Percentiles rank a stretch among this genome's conserved stretches.
These are phyloP conservation scores for Hippoglossus stenolepis DNA, from an alignment of 2,113 vertebrate species.

Conservation along the genomic window DNA sequence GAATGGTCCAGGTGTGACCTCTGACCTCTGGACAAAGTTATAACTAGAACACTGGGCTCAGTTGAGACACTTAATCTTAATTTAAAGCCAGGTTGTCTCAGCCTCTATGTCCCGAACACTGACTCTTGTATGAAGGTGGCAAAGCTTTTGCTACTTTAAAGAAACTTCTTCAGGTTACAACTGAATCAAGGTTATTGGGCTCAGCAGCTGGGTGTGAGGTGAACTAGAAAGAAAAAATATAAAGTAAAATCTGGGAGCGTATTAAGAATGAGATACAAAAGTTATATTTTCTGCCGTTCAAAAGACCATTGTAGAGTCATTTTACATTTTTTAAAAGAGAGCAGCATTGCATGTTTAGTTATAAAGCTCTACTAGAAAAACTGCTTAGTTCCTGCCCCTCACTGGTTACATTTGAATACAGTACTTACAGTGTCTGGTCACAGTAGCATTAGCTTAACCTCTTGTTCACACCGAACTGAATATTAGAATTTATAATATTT, in stretches of 20 bases:
- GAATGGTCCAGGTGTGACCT: constrained; percentile 77
- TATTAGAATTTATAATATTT: too few species aligned
- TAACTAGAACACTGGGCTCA: constrained; percentile 67
- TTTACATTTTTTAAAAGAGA: background rate
- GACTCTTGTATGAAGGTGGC: constrained; percentile 52
- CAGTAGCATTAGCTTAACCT: background rate
- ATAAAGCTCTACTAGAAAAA: background rate
- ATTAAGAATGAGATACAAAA: too few species aligned
- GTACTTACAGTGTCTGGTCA: background rate
- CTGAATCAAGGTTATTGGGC: constrained; percentile 48
- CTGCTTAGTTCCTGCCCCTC: background rate
- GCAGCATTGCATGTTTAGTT: background rate
- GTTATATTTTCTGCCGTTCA: background rate
- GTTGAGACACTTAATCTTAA: constrained; percentile 81
- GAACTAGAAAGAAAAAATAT: background rate
- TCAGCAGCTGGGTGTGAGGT: background rate
- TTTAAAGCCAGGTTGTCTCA: constrained; percentile 70
- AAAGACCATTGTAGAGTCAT: background rate
- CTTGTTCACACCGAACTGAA: background rate
- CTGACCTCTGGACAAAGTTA: constrained; percentile 63
- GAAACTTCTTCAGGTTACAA: constrained; percentile 54
- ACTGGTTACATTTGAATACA: background rate
- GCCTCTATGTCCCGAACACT: constrained; percentile 43
- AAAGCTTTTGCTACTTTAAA: constrained; percentile 49
- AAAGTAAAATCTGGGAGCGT: too few species aligned